These are phyloP conservation scores for Pseudorasbora parva DNA, from an alignment of 2,113 vertebrate genomes.

Conservation along the genomic window DNA sequence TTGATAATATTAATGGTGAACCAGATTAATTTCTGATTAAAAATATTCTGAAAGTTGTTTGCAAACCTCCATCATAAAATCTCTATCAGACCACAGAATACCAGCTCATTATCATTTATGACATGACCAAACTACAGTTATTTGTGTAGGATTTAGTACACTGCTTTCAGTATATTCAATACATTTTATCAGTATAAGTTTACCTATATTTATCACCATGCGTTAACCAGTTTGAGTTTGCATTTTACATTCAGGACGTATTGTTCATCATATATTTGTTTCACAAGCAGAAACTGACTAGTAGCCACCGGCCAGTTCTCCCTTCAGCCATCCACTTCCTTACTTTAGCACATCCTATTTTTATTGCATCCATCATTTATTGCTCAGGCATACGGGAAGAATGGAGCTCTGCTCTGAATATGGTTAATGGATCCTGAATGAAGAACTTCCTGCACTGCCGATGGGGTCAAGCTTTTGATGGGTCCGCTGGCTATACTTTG, in stretches of 20 bases:
- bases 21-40: neutral
- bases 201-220: neutral
- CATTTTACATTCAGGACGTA: neutral
- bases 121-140: neutral
- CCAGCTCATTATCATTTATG: neutral
- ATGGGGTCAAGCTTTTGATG: slow-evolving; percentile 29
- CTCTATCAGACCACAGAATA: neutral
- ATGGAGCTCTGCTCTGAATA: slow-evolving; percentile 19
- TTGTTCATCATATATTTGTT: neutral
- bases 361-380: slow-evolving; percentile 25
- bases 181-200: neutral
- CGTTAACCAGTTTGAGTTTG: neutral
- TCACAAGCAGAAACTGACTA: slow-evolving; percentile 25
- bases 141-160: neutral
- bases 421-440: slow-evolving; percentile 17
- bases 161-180: neutral
- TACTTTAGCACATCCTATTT: slow-evolving; percentile 27
- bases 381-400: neutral
- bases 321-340: neutral
- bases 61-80: neutral
- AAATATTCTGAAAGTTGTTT: slow-evolving; percentile 2
- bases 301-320: neutral
- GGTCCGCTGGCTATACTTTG: slow-evolving; percentile 12
- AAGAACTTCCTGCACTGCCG: neutral
- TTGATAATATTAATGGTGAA: neutral